phyloP scores from a whole-genome alignment of 2,888 invertebrate genomes.

The Hydraecia micacea region DNA sequence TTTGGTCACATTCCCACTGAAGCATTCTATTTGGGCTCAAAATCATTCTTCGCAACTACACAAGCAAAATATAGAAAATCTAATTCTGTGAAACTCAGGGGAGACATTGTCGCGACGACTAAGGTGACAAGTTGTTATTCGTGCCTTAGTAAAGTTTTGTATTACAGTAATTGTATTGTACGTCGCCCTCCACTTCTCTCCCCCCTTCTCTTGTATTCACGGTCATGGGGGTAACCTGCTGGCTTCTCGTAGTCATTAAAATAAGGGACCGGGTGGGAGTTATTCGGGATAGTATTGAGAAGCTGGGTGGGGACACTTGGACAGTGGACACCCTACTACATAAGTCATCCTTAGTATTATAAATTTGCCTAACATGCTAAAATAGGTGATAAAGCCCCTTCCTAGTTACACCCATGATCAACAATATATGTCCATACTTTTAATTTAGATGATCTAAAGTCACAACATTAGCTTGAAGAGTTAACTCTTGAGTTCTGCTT shows the following conservation, averaged over 20 bases:
- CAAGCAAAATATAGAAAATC: background rate
- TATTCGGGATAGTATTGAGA: conserved; percentile 28
- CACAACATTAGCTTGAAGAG: conserved; percentile 16
- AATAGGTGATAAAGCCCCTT: background rate
- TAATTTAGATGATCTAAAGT: conserved; percentile 30
- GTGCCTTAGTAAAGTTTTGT: conserved; percentile 85
- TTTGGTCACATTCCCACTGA: background rate
- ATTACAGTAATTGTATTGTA: conserved; percentile 71
- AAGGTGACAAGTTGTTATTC: conserved; percentile 77
- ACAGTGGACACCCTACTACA: conserved; percentile 20
- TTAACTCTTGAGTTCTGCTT: conserved; percentile 14
- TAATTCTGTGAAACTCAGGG: conserved; percentile 53
- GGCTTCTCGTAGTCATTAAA: conserved; percentile 48
- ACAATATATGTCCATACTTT: conserved; percentile 29
- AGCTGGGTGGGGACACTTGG: conserved; percentile 13
- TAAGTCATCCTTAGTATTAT: conserved; percentile 37
- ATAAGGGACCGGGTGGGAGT: conserved; percentile 31
- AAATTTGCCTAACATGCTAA: conserved; percentile 37
- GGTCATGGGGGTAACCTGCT: conserved; percentile 49
- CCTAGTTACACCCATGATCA: conserved; percentile 41
- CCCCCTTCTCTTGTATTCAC: conserved; percentile 24
- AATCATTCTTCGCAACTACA: background rate
- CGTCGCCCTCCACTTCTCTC: conserved; percentile 68
- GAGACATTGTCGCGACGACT: conserved; percentile 60
- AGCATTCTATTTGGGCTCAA: background rate